Percentiles rank a stretch among this genome's conserved stretches.
These are phyloP conservation scores for Propithecus perrieri DNA, from an alignment of 2,797 vertebrate genomes.

Conservation along the genomic window DNA sequence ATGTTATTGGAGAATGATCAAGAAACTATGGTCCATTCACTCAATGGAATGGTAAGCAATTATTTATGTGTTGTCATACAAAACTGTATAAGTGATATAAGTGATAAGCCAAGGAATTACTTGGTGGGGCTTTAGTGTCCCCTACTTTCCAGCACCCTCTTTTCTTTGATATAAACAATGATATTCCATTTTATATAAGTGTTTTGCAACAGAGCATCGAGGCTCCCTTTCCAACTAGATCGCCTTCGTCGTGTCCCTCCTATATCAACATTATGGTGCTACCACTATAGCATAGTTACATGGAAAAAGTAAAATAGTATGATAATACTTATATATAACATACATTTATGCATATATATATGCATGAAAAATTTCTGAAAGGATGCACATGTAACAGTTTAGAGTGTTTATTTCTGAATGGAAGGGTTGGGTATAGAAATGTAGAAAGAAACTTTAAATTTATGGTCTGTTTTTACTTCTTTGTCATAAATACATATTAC, in stretches of 20 bases:
- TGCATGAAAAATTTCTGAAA: neutral
- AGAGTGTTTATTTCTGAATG: neutral
- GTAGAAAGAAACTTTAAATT: neutral
- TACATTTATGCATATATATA: neutral
- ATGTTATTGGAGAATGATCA: neutral
- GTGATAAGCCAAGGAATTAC: neutral
- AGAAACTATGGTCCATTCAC: neutral
- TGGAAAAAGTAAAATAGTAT: neutral
- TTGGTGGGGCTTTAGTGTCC: neutral
- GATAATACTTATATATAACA: neutral
- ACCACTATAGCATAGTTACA: neutral
- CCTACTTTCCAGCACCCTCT: neutral
- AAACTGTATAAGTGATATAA: neutral
- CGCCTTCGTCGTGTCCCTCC: neutral
- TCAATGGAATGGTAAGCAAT: neutral
- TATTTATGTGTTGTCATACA: neutral
- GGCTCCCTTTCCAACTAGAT: neutral
- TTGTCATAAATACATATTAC: neutral
- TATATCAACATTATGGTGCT: neutral
- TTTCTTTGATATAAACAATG: neutral
- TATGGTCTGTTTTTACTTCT: neutral
- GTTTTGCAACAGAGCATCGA: neutral
- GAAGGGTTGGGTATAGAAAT: neutral
- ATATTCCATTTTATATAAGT: neutral
- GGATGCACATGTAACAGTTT: neutral